Evolutionary conservation across 1,140 invertebrate genomes (phyloP).

Genomic region (Neodiprion virginianus): DNA sequence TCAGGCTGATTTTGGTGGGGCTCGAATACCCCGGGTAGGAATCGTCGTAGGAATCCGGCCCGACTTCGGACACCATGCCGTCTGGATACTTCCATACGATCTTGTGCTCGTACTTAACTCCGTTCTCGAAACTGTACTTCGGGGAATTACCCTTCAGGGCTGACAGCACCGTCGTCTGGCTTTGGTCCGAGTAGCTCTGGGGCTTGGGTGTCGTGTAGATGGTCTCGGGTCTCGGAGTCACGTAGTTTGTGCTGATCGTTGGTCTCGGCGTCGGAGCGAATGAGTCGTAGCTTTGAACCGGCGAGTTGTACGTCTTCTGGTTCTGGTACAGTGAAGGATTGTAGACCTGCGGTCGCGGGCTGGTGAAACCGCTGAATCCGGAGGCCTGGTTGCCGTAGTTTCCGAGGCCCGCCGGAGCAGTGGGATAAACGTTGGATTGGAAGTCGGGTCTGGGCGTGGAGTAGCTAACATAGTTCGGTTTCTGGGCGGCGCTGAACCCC

Average conservation of each 20-base stretch:
- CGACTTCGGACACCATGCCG: constrained; percentile 49
- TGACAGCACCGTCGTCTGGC: neutral
- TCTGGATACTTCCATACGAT: constrained; percentile 60
- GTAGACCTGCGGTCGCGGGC: neutral
- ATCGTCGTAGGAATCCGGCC: constrained; percentile 48
- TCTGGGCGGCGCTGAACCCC: constrained; percentile 25
- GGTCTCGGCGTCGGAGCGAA: neutral
- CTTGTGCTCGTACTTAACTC: constrained; percentile 55
- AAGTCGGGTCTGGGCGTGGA: constrained; percentile 25
- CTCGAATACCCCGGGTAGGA: constrained; percentile 41
- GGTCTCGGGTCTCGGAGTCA: neutral
- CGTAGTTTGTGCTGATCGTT: neutral
- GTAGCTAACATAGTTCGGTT: neutral
- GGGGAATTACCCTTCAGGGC: constrained; percentile 30
- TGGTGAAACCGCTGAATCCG: constrained; percentile 21
- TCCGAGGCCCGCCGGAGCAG: neutral
- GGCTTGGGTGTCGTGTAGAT: neutral
- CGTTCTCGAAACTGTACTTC: constrained; percentile 52
- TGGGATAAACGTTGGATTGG: neutral
- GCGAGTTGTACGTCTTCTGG: neutral
- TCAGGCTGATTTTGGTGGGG: constrained; percentile 8
- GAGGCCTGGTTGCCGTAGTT: constrained; percentile 30
- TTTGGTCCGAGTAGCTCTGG: neutral
- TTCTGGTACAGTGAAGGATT: neutral
- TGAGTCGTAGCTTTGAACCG: neutral